phyloP scores from a whole-genome alignment of 2,113 vertebrate species.

The Gymnobelideus leadbeateri region DNA sequence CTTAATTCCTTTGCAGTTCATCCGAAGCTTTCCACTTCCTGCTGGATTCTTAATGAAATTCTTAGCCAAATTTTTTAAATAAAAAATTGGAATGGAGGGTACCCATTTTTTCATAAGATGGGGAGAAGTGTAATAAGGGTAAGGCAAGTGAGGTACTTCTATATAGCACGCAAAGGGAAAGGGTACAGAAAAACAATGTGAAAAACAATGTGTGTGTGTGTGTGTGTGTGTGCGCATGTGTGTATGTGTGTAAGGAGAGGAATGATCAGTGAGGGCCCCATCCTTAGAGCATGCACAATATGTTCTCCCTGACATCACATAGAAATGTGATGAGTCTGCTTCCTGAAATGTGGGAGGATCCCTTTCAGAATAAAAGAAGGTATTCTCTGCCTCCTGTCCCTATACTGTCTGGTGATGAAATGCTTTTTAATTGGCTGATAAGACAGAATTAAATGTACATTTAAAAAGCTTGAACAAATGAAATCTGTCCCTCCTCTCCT shows the following conservation, averaged over 20 bases:
- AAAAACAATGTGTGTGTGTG: no score
- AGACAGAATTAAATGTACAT: not conserved
- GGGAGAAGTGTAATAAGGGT: no score
- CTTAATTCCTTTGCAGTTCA: not conserved
- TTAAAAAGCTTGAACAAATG: not conserved
- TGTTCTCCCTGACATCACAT: not conserved
- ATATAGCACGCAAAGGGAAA: not conserved
- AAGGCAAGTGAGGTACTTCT: not conserved
- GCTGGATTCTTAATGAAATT: not conserved
- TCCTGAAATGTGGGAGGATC: not conserved
- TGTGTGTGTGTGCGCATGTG: no score
- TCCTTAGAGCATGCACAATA: not conserved
- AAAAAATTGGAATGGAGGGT: not conserved
- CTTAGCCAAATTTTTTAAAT: not conserved
- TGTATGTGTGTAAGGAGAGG: not conserved
- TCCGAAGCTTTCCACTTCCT: not conserved
- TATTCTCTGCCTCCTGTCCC: not conserved
- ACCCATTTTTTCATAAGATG: not conserved
- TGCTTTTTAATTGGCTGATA: not conserved
- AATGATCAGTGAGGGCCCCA: not conserved
- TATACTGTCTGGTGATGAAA: not conserved
- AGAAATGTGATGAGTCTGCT: not conserved
- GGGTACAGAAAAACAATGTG: not conserved
- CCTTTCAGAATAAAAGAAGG: not conserved
- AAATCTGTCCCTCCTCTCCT: not conserved